A percentile compares a stretch with the other conserved stretches of the same genome.
Conservation (phyloP, 2,113 vertebrate genomes). For the Callocephalon fimbriatum region DNA sequence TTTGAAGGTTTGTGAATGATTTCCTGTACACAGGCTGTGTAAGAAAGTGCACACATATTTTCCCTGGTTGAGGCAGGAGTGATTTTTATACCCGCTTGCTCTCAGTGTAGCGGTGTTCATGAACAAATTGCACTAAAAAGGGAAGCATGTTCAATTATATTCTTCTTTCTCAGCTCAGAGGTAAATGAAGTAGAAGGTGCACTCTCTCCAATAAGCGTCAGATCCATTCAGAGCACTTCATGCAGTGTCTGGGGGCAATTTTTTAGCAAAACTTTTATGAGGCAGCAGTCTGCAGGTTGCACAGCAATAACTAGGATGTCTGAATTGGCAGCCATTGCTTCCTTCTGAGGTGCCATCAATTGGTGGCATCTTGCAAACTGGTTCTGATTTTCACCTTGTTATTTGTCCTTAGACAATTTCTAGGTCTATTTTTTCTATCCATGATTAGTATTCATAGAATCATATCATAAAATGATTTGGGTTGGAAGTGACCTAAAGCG, state of each 20-base stretch:
- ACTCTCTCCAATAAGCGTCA: background rate
- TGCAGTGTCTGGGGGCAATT: background rate
- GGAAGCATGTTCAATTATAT: conserved; percentile 50
- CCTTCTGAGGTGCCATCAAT: background rate
- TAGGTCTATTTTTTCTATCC: background rate
- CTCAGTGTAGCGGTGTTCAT: background rate
- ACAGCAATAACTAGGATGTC: background rate
- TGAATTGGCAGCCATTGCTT: background rate
- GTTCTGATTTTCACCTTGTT: background rate
- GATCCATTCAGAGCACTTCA: background rate
- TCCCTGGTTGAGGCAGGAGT: background rate
- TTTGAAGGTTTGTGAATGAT: conserved; percentile 72
- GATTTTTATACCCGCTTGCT: background rate
- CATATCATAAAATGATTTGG: background rate
- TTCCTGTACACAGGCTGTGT: conserved; percentile 57
- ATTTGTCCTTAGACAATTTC: background rate
- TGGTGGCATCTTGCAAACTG: background rate
- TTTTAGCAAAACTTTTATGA: background rate
- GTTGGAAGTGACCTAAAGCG: background rate
- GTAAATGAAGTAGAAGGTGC: conserved; percentile 49
- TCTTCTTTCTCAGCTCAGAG: background rate
- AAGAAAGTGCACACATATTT: conserved; percentile 46
- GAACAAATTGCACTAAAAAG: conserved; percentile 30
- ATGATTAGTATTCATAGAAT: background rate
- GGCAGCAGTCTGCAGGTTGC: background rate